Conservation (phyloP, 2,888 invertebrate species). For the Lepidocyrtoides sp. region DNA sequence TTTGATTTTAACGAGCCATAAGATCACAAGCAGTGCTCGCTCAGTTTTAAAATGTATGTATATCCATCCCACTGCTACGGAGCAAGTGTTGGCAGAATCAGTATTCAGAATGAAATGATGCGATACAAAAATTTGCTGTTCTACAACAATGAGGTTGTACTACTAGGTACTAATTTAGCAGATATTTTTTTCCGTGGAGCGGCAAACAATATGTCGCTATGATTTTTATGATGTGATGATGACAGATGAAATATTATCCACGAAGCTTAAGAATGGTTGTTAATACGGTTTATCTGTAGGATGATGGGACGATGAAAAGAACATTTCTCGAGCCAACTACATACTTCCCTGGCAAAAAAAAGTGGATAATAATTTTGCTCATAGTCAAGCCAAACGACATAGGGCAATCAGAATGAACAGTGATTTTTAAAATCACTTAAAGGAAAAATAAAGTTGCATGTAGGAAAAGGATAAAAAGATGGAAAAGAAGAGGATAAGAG, state of each 20-base stretch:
- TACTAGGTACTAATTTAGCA: slow-evolving; percentile 28
- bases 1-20: slow-evolving; percentile 48
- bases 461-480: neutral
- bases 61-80: no score
- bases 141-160: slow-evolving; percentile 50
- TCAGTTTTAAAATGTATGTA: no score
- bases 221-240: neutral
- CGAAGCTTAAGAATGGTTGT: neutral
- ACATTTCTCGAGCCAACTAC: no score
- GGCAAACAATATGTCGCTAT: neutral
- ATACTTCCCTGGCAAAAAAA: neutral
- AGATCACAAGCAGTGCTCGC: no score
- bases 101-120: no score
- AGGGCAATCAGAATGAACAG: no score
- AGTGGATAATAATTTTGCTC: neutral
- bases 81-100: no score
- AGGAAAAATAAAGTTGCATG: no score
- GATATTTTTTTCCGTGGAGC: neutral
- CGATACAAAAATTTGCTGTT: neutral
- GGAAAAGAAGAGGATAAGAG: slow-evolving; percentile 13
- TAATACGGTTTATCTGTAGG: no score
- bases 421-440: no score
- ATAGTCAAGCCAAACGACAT: no score
- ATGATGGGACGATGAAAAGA: no score
- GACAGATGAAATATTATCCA: slow-evolving; percentile 11